Conservation (phyloP, 2,888 invertebrate species). For the Hirtodrosophila histrioides region DNA sequence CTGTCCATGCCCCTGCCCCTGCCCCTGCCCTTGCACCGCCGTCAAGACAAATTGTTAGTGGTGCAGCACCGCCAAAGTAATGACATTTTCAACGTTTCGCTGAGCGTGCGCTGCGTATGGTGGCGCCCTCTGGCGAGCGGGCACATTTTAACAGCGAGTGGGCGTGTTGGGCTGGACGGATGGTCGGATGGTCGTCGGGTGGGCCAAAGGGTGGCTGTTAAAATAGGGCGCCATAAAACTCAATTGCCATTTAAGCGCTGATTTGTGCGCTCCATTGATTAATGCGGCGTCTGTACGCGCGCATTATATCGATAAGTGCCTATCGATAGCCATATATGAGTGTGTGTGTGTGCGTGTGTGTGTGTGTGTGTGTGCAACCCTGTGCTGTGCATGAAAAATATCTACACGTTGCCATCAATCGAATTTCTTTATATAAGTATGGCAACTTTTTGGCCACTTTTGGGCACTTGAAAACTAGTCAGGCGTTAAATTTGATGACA, state of each 20-base stretch:
- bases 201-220: background rate
- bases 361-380: background rate
- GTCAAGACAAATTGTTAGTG: slow-evolving; percentile 67
- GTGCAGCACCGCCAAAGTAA: slow-evolving; percentile 54
- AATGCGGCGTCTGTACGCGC: slow-evolving; percentile 32
- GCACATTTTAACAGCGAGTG: slow-evolving; percentile 1
- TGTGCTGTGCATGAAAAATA: background rate
- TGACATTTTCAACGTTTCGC: slow-evolving; percentile 61
- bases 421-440: slow-evolving; percentile 34
- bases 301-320: slow-evolving; percentile 37
- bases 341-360: background rate
- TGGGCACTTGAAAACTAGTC: slow-evolving; percentile 59
- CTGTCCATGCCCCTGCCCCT: too few species aligned
- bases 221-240: slow-evolving; percentile 52
- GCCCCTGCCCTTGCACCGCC: background rate
- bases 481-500: slow-evolving; percentile 70
- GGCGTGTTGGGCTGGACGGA: background rate
- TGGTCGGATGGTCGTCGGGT: too few species aligned
- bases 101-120: slow-evolving; percentile 29
- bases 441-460: slow-evolving; percentile 34
- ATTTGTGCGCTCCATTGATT: slow-evolving; percentile 69
- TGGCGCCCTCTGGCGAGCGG: slow-evolving; percentile 41
- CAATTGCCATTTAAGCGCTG: slow-evolving; percentile 67
- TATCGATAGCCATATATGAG: slow-evolving; percentile 47
- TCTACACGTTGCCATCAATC: slow-evolving; percentile 7